Percentiles rank a stretch among this genome's conserved stretches.
phyloP scores from a whole-genome alignment of 2,113 vertebrate species.

The Eptatretus burgeri region DNA sequence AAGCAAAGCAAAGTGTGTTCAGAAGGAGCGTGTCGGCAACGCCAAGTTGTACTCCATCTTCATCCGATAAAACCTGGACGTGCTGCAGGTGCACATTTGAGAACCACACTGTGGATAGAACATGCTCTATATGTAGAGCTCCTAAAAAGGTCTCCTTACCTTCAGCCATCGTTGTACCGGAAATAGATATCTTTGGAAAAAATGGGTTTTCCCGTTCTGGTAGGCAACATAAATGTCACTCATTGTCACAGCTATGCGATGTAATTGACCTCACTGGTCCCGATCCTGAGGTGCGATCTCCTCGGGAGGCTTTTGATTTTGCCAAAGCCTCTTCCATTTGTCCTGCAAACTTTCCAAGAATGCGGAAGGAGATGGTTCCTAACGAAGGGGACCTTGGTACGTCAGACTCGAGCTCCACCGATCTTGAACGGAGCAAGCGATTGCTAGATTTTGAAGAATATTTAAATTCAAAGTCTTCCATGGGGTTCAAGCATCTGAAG shows the following conservation, averaged over 20 bases:
- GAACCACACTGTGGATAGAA: constrained; percentile 1
- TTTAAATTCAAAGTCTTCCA: not conserved
- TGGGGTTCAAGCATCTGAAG: not conserved
- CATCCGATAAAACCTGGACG: not conserved
- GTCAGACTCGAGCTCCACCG: not conserved
- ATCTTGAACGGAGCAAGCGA: not conserved
- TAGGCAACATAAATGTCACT: not conserved
- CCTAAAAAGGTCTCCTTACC: not conserved
- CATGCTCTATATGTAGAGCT: not conserved
- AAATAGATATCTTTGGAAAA: not conserved
- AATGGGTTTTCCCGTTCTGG: not conserved
- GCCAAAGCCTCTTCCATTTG: not conserved
- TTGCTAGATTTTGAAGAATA: not conserved
- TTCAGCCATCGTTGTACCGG: not conserved
- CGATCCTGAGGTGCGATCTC: not conserved
- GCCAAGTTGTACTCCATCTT: not conserved
- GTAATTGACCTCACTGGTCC: not conserved
- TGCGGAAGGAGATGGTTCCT: constrained; percentile 4
- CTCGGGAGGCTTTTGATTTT: not conserved
- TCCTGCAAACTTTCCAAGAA: not conserved
- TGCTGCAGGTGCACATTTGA: constrained; percentile 1
- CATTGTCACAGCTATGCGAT: not conserved
- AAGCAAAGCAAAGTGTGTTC: not conserved
- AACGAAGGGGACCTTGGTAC: not conserved
- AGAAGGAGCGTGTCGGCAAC: not conserved